Conservation (phyloP, 2,888 invertebrate species). For the Molanna angustata region DNA sequence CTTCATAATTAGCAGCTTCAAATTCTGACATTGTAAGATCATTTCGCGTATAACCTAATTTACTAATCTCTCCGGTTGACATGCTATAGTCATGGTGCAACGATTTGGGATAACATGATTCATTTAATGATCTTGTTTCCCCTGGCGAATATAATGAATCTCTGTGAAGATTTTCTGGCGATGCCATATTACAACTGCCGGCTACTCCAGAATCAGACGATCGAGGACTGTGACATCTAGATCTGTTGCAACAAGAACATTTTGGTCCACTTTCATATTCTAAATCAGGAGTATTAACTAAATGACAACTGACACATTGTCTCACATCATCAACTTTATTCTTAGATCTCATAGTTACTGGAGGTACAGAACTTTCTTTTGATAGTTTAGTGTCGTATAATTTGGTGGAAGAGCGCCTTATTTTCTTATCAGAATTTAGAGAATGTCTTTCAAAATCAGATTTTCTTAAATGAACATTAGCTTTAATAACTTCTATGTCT, state of each 20-base stretch:
- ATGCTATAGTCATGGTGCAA: conserved; percentile 38
- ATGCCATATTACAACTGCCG: conserved; percentile 73
- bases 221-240: conserved; percentile 65
- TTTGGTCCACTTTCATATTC: conserved; percentile 21
- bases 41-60: conserved; percentile 35
- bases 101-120: conserved; percentile 17
- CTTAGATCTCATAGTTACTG: conserved; percentile 12
- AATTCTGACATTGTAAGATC: conserved; percentile 55
- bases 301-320: conserved; percentile 29
- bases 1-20: conserved; percentile 61
- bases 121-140: conserved; percentile 36
- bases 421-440: conserved; percentile 60
- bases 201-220: conserved; percentile 85
- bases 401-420: conserved; percentile 48
- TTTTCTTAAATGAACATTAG: conserved; percentile 37
- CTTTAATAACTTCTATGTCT: conserved; percentile 44
- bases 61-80: conserved; percentile 32
- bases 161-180: conserved; percentile 59
- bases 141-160: conserved; percentile 42
- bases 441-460: conserved; percentile 51
- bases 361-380: conserved; percentile 19
- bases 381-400: conserved; percentile 41
- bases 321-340: conserved; percentile 15
- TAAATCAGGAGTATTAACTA: conserved; percentile 19
- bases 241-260: conserved; percentile 62